Evolutionary conservation across 2,888 invertebrate genomes (phyloP).

Genomic region (Coelopa pilipes): DNA sequence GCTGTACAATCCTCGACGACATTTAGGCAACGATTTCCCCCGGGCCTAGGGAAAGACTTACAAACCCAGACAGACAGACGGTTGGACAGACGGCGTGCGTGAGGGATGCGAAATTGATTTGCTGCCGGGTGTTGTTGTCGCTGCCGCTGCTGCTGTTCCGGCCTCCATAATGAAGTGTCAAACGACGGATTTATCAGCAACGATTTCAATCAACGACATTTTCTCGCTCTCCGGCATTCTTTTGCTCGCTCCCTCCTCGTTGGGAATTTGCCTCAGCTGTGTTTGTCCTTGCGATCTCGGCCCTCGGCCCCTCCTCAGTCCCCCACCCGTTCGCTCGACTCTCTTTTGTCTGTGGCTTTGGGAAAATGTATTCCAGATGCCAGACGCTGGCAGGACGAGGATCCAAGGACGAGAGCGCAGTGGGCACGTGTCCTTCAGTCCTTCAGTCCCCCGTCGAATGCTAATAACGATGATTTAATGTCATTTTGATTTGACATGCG

Average conservation of each 20-base stretch:
- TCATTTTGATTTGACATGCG: conserved; percentile 42
- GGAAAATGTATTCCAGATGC: background rate
- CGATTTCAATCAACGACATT: conserved; percentile 35
- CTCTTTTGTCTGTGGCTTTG: background rate
- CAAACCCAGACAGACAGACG: background rate
- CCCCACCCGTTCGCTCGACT: background rate
- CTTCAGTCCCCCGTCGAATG: conserved; percentile 44
- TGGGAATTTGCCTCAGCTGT: background rate
- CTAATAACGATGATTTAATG: conserved; percentile 61
- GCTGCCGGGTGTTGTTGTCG: too few species aligned
- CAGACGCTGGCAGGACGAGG: background rate
- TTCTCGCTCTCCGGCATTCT: background rate
- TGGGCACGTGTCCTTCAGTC: conserved; percentile 50
- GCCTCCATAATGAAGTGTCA: conserved; percentile 63
- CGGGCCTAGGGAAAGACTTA: background rate
- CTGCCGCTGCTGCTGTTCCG: conserved; percentile 52
- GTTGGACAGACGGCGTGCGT: background rate
- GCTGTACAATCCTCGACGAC: conserved; percentile 18
- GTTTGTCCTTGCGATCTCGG: background rate
- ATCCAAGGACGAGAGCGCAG: too few species aligned
- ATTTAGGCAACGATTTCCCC: conserved; percentile 19
- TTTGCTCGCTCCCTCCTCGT: background rate
- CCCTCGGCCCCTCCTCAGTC: background rate
- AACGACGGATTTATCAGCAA: conserved; percentile 59
- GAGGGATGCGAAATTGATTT: conserved; percentile 42